Evolutionary conservation across 2,888 invertebrate species (phyloP).

Genomic region (Lamellibrachia columna): DNA sequence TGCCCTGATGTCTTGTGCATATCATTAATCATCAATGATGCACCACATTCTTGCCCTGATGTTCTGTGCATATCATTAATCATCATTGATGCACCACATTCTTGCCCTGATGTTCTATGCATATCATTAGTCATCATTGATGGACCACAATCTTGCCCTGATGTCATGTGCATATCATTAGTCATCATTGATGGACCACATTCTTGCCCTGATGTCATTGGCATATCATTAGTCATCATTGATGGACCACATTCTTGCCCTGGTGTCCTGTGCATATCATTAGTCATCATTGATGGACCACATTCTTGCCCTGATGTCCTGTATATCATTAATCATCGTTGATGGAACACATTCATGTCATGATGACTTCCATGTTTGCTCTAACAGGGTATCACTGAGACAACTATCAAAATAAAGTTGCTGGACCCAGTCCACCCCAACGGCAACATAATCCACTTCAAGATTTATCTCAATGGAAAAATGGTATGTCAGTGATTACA

Average conservation of each 20-base stretch:
- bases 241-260: not conserved
- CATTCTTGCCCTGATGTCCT: not conserved
- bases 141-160: not conserved
- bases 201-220: not conserved
- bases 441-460: slow-evolving; percentile 57
- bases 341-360: not conserved
- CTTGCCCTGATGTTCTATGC: not conserved
- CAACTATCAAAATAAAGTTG: slow-evolving; percentile 48
- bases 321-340: not conserved
- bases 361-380: not conserved
- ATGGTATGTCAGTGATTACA: slow-evolving; percentile 47
- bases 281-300: not conserved
- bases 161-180: not conserved
- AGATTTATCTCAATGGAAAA: slow-evolving; percentile 52
- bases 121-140: not conserved
- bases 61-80: not conserved
- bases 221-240: not conserved
- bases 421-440: slow-evolving; percentile 53
- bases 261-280: not conserved
- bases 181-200: not conserved
- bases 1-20: not conserved
- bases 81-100: not conserved
- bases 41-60: not conserved
- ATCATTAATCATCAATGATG: not conserved
- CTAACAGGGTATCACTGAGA: not conserved